Conservation (phyloP, 2,888 invertebrate genomes). For the Amphipyra tragopoginis region DNA sequence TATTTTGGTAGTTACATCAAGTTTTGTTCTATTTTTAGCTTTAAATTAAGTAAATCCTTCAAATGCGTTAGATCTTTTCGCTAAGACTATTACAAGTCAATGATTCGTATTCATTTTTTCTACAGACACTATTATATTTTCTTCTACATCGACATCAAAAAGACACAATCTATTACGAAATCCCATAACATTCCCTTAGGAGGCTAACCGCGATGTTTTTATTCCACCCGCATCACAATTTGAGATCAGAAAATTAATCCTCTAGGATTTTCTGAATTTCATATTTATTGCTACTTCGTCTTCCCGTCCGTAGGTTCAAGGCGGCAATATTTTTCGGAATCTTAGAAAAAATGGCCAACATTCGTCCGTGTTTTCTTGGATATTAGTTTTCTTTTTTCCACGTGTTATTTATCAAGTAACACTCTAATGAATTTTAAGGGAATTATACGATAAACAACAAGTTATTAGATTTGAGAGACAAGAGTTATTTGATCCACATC, state of each 20-base stretch:
- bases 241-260: constrained; percentile 61
- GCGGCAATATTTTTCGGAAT: constrained; percentile 55
- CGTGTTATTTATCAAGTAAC: constrained; percentile 61
- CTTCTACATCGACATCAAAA: neutral
- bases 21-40: too few species aligned
- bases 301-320: constrained; percentile 18
- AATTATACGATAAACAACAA: constrained; percentile 17
- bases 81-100: too few species aligned
- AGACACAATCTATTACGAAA: constrained; percentile 32
- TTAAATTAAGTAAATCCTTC: too few species aligned
- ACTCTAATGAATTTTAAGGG: constrained; percentile 22
- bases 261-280: constrained; percentile 58
- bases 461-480: constrained; percentile 40
- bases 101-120: too few species aligned
- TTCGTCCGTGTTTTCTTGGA: constrained; percentile 54
- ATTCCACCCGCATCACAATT: constrained; percentile 53
- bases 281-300: constrained; percentile 54
- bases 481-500: constrained; percentile 32
- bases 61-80: too few species aligned
- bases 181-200: constrained; percentile 33
- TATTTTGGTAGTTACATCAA: too few species aligned
- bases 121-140: too few species aligned
- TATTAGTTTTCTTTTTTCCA: constrained; percentile 63
- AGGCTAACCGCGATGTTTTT: constrained; percentile 37
- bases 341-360: constrained; percentile 54